These are phyloP conservation scores for Drosophila rubida DNA, from an alignment of 2,888 invertebrate genomes.

Conservation along the genomic window DNA sequence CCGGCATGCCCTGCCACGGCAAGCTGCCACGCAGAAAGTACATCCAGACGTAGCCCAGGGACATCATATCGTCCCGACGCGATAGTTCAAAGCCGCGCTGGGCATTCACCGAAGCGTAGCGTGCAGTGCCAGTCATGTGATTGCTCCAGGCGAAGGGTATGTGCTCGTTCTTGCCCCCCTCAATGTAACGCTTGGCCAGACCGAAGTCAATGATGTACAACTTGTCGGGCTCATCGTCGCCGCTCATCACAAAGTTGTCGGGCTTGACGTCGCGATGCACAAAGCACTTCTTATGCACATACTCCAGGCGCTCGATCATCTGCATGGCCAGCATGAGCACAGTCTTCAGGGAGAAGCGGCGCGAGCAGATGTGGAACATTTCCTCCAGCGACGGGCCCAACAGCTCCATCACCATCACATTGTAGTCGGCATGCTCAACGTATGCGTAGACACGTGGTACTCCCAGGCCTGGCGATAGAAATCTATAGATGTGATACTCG, in stretches of 20 bases:
- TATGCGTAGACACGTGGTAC: slow-evolving; percentile 27
- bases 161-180: not conserved
- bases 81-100: slow-evolving; percentile 21
- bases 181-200: slow-evolving; percentile 25
- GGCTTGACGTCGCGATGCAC: slow-evolving; percentile 62
- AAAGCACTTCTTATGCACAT: slow-evolving; percentile 23
- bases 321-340: slow-evolving; percentile 53
- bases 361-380: slow-evolving; percentile 35
- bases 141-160: not conserved
- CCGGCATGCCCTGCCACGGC: slow-evolving; percentile 49
- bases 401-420: slow-evolving; percentile 53
- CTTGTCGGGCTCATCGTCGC: fast-evolving
- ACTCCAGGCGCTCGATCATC: slow-evolving; percentile 46
- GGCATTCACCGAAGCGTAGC: slow-evolving; percentile 48
- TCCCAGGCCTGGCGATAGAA: not conserved
- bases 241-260: slow-evolving; percentile 49
- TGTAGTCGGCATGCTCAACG: fast-evolving
- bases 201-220: slow-evolving; percentile 58
- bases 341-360: slow-evolving; percentile 54
- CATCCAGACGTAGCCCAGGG: slow-evolving; percentile 52
- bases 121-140: slow-evolving; percentile 41
- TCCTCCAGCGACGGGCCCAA: slow-evolving; percentile 52
- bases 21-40: slow-evolving; percentile 50
- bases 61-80: slow-evolving; percentile 63
- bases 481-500: slow-evolving; percentile 29